These are phyloP conservation scores for Fulmarus glacialis DNA, from an alignment of 2,113 vertebrate species.

Conservation along the genomic window DNA sequence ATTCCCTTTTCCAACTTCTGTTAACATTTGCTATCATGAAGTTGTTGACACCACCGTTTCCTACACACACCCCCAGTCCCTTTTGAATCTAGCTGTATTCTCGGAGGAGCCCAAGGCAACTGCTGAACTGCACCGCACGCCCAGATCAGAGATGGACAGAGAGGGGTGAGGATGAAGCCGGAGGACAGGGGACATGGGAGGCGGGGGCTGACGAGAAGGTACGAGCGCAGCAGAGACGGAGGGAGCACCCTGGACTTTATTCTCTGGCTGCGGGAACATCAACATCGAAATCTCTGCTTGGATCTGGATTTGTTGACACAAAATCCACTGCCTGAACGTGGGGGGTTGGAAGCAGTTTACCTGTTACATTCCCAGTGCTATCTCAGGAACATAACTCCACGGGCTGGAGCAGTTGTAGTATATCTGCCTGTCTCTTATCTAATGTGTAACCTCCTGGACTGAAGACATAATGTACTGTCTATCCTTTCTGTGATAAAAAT, in stretches of 20 bases:
- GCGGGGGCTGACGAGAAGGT: not conserved
- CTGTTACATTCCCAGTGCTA: constrained; percentile 23
- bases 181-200: not conserved
- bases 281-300: constrained; percentile 55
- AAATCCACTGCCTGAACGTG: constrained; percentile 6
- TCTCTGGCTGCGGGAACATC: constrained; percentile 7
- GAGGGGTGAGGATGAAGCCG: not conserved
- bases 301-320: constrained; percentile 66
- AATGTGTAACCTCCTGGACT: constrained; percentile 56
- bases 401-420: constrained; percentile 22
- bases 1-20: not conserved
- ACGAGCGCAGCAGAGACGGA: not conserved
- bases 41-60: not conserved
- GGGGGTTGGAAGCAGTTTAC: constrained; percentile 47
- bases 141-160: not conserved
- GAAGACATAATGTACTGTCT: constrained; percentile 72
- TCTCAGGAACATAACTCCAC: not conserved
- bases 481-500: constrained; percentile 68
- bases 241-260: constrained; percentile 54
- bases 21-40: not conserved
- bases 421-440: constrained; percentile 66
- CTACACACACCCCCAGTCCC: not conserved
- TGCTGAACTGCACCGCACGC: rapidly evolving
- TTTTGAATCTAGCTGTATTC: not conserved
- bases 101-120: not conserved